Conservation (phyloP, 2,113 vertebrate genomes). For the Megaceryle maxima region DNA sequence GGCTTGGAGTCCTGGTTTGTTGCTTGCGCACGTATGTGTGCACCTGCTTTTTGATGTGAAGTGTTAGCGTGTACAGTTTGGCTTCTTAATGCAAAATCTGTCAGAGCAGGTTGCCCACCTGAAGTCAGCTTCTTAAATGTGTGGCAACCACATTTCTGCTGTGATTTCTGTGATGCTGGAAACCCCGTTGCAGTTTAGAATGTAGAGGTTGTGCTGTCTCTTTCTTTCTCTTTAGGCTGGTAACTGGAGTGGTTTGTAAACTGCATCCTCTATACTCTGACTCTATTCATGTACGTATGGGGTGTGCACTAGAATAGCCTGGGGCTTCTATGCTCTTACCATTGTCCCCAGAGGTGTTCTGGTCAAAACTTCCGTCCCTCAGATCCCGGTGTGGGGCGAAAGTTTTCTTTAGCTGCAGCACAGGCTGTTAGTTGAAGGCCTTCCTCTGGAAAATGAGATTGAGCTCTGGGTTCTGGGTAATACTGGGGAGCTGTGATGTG, state of each 20-base stretch:
- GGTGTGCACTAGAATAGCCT: neutral
- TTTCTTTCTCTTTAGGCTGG: neutral
- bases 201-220: neutral
- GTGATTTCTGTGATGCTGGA: conserved; percentile 4
- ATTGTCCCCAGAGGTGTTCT: neutral
- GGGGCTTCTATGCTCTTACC: neutral
- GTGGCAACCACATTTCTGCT: conserved; percentile 26
- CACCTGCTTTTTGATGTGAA: conserved; percentile 60
- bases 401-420: neutral
- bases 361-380: neutral
- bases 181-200: neutral
- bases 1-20: conserved; percentile 20
- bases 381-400: fast-evolving
- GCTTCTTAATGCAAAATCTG: conserved; percentile 50
- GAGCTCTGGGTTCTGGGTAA: neutral
- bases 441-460: neutral
- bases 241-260: neutral
- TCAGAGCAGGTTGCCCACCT: conserved; percentile 65
- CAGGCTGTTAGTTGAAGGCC: neutral
- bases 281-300: neutral
- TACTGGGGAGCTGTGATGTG: neutral
- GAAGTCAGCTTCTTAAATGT: conserved; percentile 32
- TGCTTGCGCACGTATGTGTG: neutral
- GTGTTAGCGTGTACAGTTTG: conserved; percentile 61
- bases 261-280: neutral